Evolutionary conservation across 1,140 invertebrate species (phyloP), one percentile per base, ranked within the genome.

Genomic region (Phthorimaea operculella): DNA sequence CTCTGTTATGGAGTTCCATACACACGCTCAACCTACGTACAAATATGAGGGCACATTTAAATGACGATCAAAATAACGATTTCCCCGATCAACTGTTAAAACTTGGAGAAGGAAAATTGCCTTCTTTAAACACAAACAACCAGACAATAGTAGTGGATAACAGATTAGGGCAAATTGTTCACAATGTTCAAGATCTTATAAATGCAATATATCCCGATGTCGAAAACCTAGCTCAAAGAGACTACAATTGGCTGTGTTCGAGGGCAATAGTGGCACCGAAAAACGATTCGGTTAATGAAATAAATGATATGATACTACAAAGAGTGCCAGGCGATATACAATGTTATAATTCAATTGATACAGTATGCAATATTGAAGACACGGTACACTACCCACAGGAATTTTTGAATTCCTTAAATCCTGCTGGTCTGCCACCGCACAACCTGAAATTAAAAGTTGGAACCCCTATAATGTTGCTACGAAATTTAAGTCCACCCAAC

Each of bases 321-420:
- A 58, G 54, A 51, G 50, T 84, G 33, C 54, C 58, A 45, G 68
- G 76, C 18, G 47, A 73, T 55, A 52, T 60, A 44, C 52, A 60
- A 45, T 57, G 47, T 53, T 57, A 54, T 57, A 71, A 70, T 56
- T 77, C 70, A 21, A 63, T 83, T 33, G 80, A 82, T 59, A 65
- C 56, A 52, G 63, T 77, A 47, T 59, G 68, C 18, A 63, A 76
- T 52, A 51, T 60, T 48, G 64, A 72, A 33, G 64, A 77, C 34
- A 63, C 59, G 49, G 61, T 70, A n/a, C 63, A 79, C 58, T 84
- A 79, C 63, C 75, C 70, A 55, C 69, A 58, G 18, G 72, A 82
- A 68, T 76, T 83, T 72, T 62, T 82, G 16, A 75, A 83, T 68
- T 72, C 72, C 45, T 53, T 81, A n/a, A 55, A 74, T 58, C 63